Evolutionary conservation across 2,113 vertebrate species (phyloP).

Genomic region (Callaeas wilsoni): DNA sequence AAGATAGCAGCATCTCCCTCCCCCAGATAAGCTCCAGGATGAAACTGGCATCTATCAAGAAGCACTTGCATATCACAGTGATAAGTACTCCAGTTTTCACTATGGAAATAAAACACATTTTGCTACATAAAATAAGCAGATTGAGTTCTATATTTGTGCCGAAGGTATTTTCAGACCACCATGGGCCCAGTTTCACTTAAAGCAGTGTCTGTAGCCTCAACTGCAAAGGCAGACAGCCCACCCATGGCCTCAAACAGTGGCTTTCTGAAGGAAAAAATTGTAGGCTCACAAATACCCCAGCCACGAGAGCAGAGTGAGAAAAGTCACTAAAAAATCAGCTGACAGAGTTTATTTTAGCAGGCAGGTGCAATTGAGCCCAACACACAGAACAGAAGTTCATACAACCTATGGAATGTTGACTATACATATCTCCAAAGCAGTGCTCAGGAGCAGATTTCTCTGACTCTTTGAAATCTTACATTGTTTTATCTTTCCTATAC

Average conservation of each 20-base stretch:
- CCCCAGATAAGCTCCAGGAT: not conserved
- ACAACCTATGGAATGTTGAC: not conserved
- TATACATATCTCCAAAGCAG: not conserved
- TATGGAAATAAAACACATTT: not conserved
- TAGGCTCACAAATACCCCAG: not conserved
- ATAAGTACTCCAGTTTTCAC: not conserved
- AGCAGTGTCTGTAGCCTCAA: not conserved
- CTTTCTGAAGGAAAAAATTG: not conserved
- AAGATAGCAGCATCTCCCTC: not conserved
- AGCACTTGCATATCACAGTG: not conserved
- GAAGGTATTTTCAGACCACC: not conserved
- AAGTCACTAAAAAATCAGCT: not conserved
- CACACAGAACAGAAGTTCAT: not conserved
- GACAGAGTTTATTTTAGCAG: not conserved
- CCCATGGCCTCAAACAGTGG: rapidly evolving
- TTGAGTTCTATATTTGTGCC: not conserved
- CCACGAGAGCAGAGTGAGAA: not conserved
- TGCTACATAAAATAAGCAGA: not conserved
- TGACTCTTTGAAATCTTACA: not conserved
- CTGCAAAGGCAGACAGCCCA: not conserved
- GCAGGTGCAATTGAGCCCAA: not conserved
- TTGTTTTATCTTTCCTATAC: not conserved
- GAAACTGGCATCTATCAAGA: not conserved
- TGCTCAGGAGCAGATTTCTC: not conserved
- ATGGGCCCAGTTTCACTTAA: not conserved